phyloP scores from a whole-genome alignment of 2,888 invertebrate genomes.

The Drosophila subquinaria region DNA sequence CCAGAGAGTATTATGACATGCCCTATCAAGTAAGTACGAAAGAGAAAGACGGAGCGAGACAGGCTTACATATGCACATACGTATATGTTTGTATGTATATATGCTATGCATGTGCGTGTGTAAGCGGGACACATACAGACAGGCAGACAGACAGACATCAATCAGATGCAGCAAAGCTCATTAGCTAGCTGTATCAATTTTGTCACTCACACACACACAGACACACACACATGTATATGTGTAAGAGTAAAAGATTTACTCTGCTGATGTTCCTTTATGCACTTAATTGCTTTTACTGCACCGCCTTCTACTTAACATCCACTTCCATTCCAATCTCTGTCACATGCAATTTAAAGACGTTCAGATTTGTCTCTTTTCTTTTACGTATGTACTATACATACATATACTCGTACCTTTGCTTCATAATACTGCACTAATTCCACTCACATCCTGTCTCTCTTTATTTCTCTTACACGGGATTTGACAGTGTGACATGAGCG shows the following conservation, averaged over 20 bases:
- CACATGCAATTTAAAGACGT: conserved; percentile 20
- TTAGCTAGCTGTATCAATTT: conserved; percentile 55
- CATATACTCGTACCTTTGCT: neutral
- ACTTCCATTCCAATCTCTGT: conserved; percentile 26
- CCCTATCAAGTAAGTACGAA: conserved; percentile 68
- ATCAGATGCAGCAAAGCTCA: conserved; percentile 61
- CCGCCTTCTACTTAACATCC: conserved; percentile 22
- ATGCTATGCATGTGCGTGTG: neutral
- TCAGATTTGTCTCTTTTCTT: conserved; percentile 1
- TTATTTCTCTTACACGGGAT: conserved; percentile 76
- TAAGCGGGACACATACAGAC: conserved; percentile 12
- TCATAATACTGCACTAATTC: conserved; percentile 17
- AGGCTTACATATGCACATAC: neutral
- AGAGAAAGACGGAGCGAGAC: conserved; percentile 7
- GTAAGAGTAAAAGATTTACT: conserved; percentile 24
- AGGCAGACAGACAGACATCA: conserved; percentile 38
- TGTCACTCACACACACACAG: conserved; percentile 38
- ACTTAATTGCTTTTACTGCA: conserved; percentile 62
- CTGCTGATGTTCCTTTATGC: conserved; percentile 50
- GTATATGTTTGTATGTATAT: neutral
- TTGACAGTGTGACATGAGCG: conserved; percentile 80
- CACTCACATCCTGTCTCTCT: conserved; percentile 13
- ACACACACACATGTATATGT: conserved; percentile 2
- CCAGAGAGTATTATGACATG: conserved; percentile 63
- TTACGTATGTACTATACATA: neutral